Evolutionary conservation across 2,113 vertebrate genomes (phyloP).

Genomic region (Amblyopsis rosae): DNA sequence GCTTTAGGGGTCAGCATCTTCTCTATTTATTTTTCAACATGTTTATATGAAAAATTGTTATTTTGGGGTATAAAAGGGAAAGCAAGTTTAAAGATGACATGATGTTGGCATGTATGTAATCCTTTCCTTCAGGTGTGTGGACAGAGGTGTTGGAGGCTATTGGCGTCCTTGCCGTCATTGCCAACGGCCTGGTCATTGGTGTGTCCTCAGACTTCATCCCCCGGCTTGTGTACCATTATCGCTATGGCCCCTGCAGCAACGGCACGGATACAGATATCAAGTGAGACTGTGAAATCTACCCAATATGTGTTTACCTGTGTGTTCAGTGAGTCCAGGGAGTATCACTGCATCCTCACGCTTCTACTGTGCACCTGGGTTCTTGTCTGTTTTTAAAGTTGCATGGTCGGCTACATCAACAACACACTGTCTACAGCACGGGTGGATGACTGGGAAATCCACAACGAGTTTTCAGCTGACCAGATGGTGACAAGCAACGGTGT

Average conservation of each 20-base stretch:
- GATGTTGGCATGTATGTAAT: neutral
- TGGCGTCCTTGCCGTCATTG: constrained; percentile 90
- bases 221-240: constrained; percentile 85
- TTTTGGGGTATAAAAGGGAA: neutral
- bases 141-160: constrained; percentile 86
- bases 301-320: neutral
- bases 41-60: neutral
- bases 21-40: no score
- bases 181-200: constrained; percentile 91
- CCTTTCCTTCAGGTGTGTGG: constrained; percentile 85
- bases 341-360: neutral
- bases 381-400: constrained; percentile 77
- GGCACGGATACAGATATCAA: constrained; percentile 48
- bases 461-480: constrained; percentile 68
- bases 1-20: no score
- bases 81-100: neutral
- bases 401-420: constrained; percentile 86
- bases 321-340: neutral
- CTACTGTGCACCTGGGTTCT: neutral
- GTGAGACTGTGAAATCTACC: constrained; percentile 36
- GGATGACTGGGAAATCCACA: constrained; percentile 33
- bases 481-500: constrained; percentile 27
- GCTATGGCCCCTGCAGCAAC: constrained; percentile 81
- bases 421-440: constrained; percentile 81
- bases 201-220: constrained; percentile 95